Evolutionary conservation across 1,140 invertebrate species (phyloP).

Genomic region (Drosophila tsacasi): DNA sequence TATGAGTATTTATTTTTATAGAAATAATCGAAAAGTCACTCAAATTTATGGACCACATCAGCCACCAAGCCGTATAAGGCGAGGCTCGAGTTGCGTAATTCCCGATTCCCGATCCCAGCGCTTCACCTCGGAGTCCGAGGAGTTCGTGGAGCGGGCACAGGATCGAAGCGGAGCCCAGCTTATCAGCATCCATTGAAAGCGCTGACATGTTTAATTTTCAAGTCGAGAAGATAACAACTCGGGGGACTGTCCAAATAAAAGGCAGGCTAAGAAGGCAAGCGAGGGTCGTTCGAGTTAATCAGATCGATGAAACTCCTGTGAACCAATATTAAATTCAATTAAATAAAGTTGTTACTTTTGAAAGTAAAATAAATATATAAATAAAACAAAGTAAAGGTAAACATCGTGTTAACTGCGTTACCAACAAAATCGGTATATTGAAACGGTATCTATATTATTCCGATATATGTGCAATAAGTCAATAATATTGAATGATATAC

Average conservation of each 20-base stretch:
- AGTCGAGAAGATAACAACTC: constrained; percentile 54
- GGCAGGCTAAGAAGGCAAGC: constrained; percentile 23
- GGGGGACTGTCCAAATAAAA: constrained; percentile 44
- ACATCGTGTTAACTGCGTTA: too few relatives aligned
- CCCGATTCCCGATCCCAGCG: neutral
- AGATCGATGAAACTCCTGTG: too few relatives aligned
- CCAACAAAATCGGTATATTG: too few relatives aligned
- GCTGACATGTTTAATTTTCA: constrained; percentile 81
- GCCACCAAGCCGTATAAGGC: constrained; percentile 40
- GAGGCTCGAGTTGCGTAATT: constrained; percentile 49
- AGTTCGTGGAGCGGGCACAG: neutral
- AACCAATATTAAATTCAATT: neutral
- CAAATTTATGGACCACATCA: constrained; percentile 74
- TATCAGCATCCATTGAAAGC: constrained; percentile 67
- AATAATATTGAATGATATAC: too few relatives aligned
- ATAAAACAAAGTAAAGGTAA: neutral
- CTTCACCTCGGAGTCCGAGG: neutral
- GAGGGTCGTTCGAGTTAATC: constrained; percentile 14
- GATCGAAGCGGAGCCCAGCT: constrained; percentile 15
- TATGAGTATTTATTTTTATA: constrained; percentile 82
- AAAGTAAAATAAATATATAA: neutral
- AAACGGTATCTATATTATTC: too few relatives aligned
- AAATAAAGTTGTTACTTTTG: neutral
- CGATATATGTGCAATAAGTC: too few relatives aligned
- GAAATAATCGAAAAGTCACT: constrained; percentile 76